Evolutionary conservation across 2,113 vertebrate genomes (phyloP).

Genomic region (Neoarius graeffei): DNA sequence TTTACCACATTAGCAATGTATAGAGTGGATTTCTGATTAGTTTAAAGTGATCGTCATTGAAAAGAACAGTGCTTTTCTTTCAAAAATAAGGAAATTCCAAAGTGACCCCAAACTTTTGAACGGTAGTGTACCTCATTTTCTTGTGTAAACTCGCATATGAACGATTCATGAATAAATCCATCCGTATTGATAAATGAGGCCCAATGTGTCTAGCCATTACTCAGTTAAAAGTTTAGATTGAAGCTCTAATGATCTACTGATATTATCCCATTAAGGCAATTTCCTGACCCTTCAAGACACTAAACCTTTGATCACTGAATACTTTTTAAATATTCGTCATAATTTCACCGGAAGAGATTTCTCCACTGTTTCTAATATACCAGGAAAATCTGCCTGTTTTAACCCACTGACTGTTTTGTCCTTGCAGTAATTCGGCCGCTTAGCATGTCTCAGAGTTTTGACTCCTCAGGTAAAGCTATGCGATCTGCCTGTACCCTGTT

Average conservation of each 20-base stretch:
- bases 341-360: neutral
- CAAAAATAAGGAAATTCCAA: too few species aligned
- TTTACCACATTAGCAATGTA: too few species aligned
- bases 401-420: constrained; percentile 72
- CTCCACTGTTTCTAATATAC: neutral
- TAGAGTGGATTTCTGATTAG: too few species aligned
- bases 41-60: too few species aligned
- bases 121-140: neutral
- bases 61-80: too few species aligned
- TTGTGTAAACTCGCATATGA: neutral
- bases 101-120: too few species aligned
- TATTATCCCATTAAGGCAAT: neutral
- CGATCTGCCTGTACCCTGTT: constrained; percentile 44
- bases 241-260: neutral
- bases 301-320: neutral
- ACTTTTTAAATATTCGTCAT: neutral
- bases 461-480: constrained; percentile 93
- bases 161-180: neutral
- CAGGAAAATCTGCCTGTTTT: constrained; percentile 25
- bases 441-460: constrained; percentile 99
- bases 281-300: neutral
- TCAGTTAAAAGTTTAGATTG: neutral
- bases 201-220: neutral
- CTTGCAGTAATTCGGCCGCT: constrained; percentile 91
- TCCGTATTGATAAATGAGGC: neutral